phyloP scores from a whole-genome alignment of 2,113 vertebrate species.

The Protobothrops mucrosquamatus region DNA sequence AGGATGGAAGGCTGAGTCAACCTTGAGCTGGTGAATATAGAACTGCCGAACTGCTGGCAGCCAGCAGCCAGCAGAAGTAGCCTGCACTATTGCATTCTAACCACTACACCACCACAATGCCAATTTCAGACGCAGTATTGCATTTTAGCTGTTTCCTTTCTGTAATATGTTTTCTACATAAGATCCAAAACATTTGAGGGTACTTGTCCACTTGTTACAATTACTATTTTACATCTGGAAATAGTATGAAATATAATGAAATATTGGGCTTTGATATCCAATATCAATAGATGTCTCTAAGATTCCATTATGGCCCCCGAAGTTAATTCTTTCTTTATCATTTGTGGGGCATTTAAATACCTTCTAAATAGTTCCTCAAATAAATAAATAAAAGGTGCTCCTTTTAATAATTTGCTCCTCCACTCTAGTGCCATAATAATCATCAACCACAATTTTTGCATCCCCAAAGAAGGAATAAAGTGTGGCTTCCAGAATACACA shows the following conservation, averaged over 20 bases:
- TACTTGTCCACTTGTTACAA: slow-evolving; percentile 66
- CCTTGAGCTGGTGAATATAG: no score
- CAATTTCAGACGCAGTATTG: neutral
- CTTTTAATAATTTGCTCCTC: neutral
- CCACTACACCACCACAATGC: no score
- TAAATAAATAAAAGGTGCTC: neutral
- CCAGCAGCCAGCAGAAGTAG: no score
- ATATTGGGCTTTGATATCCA: neutral
- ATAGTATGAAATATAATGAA: neutral
- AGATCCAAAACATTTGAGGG: slow-evolving; percentile 84
- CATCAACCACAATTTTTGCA: neutral
- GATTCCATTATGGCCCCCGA: neutral
- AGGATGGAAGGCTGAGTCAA: no score
- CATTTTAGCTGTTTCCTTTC: neutral
- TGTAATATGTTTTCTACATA: slow-evolving; percentile 59
- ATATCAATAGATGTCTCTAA: neutral
- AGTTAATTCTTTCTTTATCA: neutral
- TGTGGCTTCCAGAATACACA: neutral
- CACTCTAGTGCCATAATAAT: neutral
- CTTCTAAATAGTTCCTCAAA: neutral
- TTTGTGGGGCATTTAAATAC: neutral
- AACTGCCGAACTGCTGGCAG: no score
- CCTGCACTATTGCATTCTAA: no score
- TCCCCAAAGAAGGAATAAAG: neutral
- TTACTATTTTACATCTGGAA: neutral